Base-by-base conservation (phyloP, 1,140 invertebrate species). In the Carcinoscorpius rotundicauda region DNA sequence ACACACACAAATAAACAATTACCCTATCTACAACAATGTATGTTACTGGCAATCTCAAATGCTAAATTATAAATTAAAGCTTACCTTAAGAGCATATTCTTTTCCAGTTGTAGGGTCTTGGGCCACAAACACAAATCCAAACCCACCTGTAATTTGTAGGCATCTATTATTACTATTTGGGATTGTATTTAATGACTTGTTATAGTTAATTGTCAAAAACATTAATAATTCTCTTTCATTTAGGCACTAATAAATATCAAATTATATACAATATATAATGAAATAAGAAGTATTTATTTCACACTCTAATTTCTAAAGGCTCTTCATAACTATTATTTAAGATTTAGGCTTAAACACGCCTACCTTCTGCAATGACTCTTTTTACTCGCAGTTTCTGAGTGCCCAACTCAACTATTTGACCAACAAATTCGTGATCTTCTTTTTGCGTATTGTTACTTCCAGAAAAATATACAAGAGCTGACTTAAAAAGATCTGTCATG, bases 281-380 rank as follows among this genome's bases (percentile, higher is more conserved):
- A 2, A 29, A 2, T 29, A 29, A 29, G 29, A 29, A 29, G 29
- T 29, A 29, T 29, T 29, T 29, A 0, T 29, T 29, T 29, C 29
- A 29, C 29, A 29, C 29, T 29, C 29, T 2, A 29, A 29, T 29
- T 29, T 29, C 29, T 0, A 29, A 29, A 29, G 29, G 29, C 29
- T 29, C 29, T 29, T 29, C 29, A 29, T 29, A 29, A 29, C 29
- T 29, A 29, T 29, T 2, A 29, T 29, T 29, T 29, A 29, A 29
- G 29, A 29, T 29, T 29, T 29, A 29, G 29, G 29, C 29, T 29
- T 29, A 29, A 29, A 29, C 51, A 8, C 59, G 62, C 79, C 78
- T 80, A 95, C 93, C 93, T 88, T 96, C 93, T 61, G 92, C 93
- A 70, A 96, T 90, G 71, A 95, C 86, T 80, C 85, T 86, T 77